Evolutionary conservation across 2,888 invertebrate species (phyloP).

Genomic region (Drosophila testacea): DNA sequence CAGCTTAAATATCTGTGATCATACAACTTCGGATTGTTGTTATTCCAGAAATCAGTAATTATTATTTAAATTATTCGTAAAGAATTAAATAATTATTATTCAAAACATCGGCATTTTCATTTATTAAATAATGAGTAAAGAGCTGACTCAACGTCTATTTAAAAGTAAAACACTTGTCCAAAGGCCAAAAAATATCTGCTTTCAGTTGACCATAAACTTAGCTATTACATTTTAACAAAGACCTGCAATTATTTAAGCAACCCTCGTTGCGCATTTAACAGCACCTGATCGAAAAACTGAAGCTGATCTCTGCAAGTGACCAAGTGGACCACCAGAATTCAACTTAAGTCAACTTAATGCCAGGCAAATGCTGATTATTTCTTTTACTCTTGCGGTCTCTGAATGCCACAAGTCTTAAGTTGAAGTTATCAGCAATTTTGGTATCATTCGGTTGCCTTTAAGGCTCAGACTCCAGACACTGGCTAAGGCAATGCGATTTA

Average conservation of each 20-base stretch:
- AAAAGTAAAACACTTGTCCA: no score
- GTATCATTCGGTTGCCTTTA: constrained; percentile 28
- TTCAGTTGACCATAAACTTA: neutral
- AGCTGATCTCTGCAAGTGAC: constrained; percentile 10
- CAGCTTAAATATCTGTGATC: no score
- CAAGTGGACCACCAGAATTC: constrained; percentile 39
- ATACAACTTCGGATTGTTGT: no score
- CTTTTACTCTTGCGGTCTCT: neutral
- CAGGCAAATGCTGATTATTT: constrained; percentile 35
- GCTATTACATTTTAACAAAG: neutral
- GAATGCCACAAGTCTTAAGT: constrained; percentile 5
- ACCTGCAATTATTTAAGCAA: neutral
- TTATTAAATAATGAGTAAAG: no score
- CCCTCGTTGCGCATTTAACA: constrained; percentile 13
- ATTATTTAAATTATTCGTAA: no score
- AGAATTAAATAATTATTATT: no score
- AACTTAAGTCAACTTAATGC: constrained; percentile 34
- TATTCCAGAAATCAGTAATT: no score
- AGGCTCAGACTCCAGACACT: constrained; percentile 1
- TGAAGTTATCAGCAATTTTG: constrained; percentile 26
- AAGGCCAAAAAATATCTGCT: neutral
- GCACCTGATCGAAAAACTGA: constrained; percentile 29
- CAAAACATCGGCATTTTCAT: no score
- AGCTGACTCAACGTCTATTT: no score
- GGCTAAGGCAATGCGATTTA: constrained; percentile 10